Percentiles rank a stretch among this genome's conserved stretches.
phyloP scores from a whole-genome alignment of 2,797 vertebrate species.

The Danio aesculapii region DNA sequence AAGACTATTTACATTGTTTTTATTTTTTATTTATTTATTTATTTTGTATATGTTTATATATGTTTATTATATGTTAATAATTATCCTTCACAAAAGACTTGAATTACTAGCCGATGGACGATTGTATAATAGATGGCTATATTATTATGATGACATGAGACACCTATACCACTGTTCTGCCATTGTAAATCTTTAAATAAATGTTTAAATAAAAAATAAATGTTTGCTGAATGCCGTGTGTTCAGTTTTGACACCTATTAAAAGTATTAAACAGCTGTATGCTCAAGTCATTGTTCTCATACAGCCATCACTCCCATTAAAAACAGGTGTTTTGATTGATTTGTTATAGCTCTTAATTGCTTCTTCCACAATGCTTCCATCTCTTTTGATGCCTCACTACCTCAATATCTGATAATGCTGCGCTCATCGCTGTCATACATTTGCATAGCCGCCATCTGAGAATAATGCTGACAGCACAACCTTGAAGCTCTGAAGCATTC shows the following conservation, averaged over 20 bases:
- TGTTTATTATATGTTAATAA: no score
- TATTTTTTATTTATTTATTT: no score
- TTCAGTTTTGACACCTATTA: background rate
- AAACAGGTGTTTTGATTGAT: slow-evolving; percentile 32
- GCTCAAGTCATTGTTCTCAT: background rate
- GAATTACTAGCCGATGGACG: no score
- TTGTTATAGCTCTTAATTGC: slow-evolving; percentile 41
- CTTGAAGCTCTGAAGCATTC: slow-evolving; percentile 28
- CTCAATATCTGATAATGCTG: slow-evolving; percentile 46
- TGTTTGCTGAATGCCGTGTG: background rate
- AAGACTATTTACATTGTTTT: no score
- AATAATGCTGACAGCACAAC: slow-evolving; percentile 47
- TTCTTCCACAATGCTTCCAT: slow-evolving; percentile 42
- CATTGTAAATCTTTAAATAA: no score
- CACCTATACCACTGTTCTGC: no score
- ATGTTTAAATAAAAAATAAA: no score
- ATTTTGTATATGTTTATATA: no score
- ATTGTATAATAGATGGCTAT: no score
- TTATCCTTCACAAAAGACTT: no score
- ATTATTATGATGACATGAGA: no score
- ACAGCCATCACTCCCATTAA: background rate
- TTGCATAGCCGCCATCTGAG: slow-evolving; percentile 47
- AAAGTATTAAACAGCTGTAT: background rate
- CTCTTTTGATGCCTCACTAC: slow-evolving; percentile 31
- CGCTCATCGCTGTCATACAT: slow-evolving; percentile 32